Evolutionary conservation across 2,113 vertebrate species (phyloP).

Genomic region (Dinomys branickii): DNA sequence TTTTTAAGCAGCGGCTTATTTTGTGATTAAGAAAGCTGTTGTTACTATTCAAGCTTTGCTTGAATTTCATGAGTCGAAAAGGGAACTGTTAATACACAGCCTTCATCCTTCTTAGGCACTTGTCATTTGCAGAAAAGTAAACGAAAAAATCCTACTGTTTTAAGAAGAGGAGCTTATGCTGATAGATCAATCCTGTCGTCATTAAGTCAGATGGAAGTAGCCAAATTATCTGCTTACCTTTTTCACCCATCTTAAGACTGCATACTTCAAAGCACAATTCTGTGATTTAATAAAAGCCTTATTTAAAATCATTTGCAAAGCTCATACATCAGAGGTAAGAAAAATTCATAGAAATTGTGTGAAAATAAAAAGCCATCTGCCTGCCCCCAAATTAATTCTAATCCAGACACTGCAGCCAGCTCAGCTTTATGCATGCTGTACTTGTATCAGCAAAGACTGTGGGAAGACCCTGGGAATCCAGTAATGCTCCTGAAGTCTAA

Average conservation of each 20-base stretch:
- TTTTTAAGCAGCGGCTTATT: conserved; percentile 45
- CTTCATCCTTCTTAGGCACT: not conserved
- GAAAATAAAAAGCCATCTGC: conserved; percentile 55
- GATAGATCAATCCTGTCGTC: not conserved
- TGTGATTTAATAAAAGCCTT: not conserved
- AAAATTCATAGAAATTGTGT: conserved; percentile 33
- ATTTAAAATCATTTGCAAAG: conserved; percentile 29
- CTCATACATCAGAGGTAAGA: conserved; percentile 30
- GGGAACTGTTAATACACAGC: not conserved
- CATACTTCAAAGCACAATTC: not conserved
- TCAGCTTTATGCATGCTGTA: not conserved
- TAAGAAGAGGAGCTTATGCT: not conserved
- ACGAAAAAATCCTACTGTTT: not conserved
- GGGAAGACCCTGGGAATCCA: not conserved
- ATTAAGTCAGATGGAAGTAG: not conserved
- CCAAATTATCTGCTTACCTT: not conserved
- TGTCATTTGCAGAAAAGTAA: not conserved
- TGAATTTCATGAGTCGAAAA: conserved; percentile 23
- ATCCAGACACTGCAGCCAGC: not conserved
- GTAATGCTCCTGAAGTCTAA: not conserved
- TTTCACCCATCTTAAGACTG: not conserved
- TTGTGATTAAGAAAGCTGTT: not conserved
- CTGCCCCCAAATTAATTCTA: conserved; percentile 27
- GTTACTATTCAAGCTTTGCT: not conserved
- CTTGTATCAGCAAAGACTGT: not conserved